These are phyloP conservation scores for Nothoprocta pentlandii DNA, from an alignment of 2,113 vertebrate genomes.

Conservation along the genomic window DNA sequence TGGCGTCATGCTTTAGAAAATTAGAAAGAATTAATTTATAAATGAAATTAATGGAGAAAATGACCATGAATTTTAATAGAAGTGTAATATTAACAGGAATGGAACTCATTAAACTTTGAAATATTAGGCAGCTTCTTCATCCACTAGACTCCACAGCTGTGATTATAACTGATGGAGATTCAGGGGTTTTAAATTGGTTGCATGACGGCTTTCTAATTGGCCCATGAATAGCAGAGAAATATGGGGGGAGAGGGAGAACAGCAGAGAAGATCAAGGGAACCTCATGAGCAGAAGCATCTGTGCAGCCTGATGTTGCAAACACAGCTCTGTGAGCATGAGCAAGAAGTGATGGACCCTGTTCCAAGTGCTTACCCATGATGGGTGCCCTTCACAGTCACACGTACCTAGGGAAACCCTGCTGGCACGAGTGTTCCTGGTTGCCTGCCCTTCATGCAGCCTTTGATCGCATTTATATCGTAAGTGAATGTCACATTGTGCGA, in stretches of 20 bases:
- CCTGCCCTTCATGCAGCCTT: neutral
- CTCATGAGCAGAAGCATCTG: neutral
- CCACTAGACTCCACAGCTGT: neutral
- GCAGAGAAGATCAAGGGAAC: neutral
- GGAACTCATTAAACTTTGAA: constrained; percentile 40
- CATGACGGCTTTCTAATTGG: neutral
- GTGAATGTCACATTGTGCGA: neutral
- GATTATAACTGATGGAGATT: constrained; percentile 29
- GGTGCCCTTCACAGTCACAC: neutral
- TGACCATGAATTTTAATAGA: constrained; percentile 33
- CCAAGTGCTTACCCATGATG: neutral
- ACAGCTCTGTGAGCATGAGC: neutral
- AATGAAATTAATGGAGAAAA: constrained; percentile 25
- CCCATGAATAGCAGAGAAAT: neutral
- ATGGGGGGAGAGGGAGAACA: neutral
- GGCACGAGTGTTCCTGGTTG: neutral
- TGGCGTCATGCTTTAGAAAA: constrained; percentile 19
- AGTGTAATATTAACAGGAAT: constrained; percentile 14
- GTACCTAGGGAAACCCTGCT: neutral
- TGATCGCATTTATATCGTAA: neutral
- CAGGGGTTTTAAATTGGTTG: neutral
- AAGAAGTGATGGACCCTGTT: neutral
- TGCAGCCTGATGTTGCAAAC: neutral
- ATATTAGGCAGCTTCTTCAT: neutral
- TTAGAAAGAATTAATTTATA: constrained; percentile 42